Percentiles rank a stretch among this genome's conserved stretches.
Conservation (phyloP, 2,888 invertebrate genomes). For the Chorisops tibialis region DNA sequence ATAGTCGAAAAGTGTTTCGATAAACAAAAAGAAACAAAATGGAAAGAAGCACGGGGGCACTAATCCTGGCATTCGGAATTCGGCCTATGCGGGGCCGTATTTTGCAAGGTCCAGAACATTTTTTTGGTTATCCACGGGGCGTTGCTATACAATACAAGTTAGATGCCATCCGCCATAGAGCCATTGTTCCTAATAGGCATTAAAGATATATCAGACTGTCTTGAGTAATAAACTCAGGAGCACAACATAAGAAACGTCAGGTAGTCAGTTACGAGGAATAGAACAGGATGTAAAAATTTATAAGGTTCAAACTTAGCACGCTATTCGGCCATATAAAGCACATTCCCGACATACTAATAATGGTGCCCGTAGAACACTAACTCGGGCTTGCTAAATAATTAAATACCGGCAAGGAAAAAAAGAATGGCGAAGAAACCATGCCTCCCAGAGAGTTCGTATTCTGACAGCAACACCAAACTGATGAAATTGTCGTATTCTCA, state of each 20-base stretch:
- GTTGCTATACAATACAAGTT: too few species aligned
- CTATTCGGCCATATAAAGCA: conserved; percentile 25
- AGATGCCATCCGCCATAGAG: conserved; percentile 1
- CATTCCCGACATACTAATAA: neutral
- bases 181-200: conserved; percentile 19
- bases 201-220: conserved; percentile 27
- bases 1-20: conserved; percentile 5
- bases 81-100: too few species aligned
- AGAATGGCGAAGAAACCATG: neutral
- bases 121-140: too few species aligned
- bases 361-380: neutral
- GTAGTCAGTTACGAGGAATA: too few species aligned
- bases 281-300: neutral
- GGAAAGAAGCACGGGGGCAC: too few species aligned
- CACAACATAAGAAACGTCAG: neutral
- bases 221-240: conserved; percentile 17
- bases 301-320: conserved; percentile 25
- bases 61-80: too few species aligned
- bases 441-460: neutral
- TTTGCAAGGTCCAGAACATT: too few species aligned
- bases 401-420: conserved; percentile 2
- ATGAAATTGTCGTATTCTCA: neutral
- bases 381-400: conserved; percentile 27
- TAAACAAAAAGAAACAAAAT: conserved; percentile 13
- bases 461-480: neutral